Base-by-base conservation (phyloP, 2,113 vertebrate genomes). In the Oryzias curvinotus region DNA sequence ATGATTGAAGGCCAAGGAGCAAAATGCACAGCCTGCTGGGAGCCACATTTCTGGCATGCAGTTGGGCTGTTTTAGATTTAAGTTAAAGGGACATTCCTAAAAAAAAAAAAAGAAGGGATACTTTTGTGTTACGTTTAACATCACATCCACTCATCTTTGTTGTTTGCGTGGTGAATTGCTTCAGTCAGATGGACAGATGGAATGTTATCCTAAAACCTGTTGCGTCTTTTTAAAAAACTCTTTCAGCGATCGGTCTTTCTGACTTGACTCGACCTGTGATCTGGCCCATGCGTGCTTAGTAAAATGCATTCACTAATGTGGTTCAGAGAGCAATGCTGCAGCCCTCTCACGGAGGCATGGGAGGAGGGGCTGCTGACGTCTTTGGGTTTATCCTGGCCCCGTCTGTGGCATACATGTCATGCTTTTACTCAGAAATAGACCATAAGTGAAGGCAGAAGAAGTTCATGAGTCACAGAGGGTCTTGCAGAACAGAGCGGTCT, bases 231-330 rank as follows among this genome's bases (percentile, higher is more conserved):
- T 23, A 3, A 23, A 23, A 23, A 23, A 23, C 21, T 23, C 21
- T 23, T 36, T 36, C 10, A 36, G 12, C 1, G 12, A 36, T 36
- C 2, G 61, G 52, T 72, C 62, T 65, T 65, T 66, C 44, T 78
- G 65, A 57, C 52, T 43, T 75, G 57, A 66, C 8, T 48, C 19
- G 56, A 65, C 59, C 73, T 82, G 60, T 76, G 80, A 78, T 77
- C 65, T 76, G 55, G 21, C 41, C 69, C 75, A 73, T 79, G 79
- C 84, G 69, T 82, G 73, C 66, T 77, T 73, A 49, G 63, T 64
- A 76, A 23, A 82, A 76, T 75, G 76, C 86, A 86, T 88, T 83
- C 80, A 76, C 74, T 88, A 82, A 87, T 89, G 84, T 84, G 86
- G 79, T 77, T 73, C 67, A 57, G 66, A 73, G 68, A 68, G 62